phyloP scores from a whole-genome alignment of 2,113 vertebrate genomes.

The Nycticebus coucang region DNA sequence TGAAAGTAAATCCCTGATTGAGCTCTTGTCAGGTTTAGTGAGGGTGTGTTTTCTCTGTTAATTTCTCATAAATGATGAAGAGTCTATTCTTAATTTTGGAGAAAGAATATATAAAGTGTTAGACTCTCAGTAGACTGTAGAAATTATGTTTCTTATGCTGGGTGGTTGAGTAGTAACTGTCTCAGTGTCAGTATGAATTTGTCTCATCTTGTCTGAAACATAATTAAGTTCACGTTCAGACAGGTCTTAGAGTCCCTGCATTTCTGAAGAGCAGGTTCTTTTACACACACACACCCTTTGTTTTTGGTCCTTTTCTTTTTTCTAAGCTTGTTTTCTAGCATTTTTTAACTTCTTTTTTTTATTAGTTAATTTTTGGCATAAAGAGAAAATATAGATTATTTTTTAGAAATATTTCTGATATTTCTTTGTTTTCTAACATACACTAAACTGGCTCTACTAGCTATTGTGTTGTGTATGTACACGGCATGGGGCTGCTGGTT shows the following conservation, averaged over 20 bases:
- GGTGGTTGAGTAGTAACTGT: not conserved
- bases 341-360: not conserved
- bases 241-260: not conserved
- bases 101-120: not conserved
- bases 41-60: not conserved
- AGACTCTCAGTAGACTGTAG: not conserved
- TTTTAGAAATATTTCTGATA: conserved; percentile 22
- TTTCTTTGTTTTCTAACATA: not conserved
- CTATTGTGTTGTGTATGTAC: not conserved
- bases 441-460: not conserved
- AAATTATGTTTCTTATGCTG: conserved; percentile 21
- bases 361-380: not conserved
- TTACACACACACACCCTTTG: not conserved
- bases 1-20: not conserved
- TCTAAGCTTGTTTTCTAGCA: not conserved
- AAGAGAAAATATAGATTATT: conserved; percentile 3
- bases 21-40: not conserved
- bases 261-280: conserved; percentile 8
- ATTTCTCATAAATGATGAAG: not conserved
- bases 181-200: conserved; percentile 23
- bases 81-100: not conserved
- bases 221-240: not conserved
- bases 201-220: conserved; percentile 43
- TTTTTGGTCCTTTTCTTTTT: conserved; percentile 15
- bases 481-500: not conserved